A percentile compares a stretch with the other conserved stretches of the same genome.
Evolutionary conservation across 1,140 invertebrate genomes (phyloP).

Genomic region (Homalodisca vitripennis): DNA sequence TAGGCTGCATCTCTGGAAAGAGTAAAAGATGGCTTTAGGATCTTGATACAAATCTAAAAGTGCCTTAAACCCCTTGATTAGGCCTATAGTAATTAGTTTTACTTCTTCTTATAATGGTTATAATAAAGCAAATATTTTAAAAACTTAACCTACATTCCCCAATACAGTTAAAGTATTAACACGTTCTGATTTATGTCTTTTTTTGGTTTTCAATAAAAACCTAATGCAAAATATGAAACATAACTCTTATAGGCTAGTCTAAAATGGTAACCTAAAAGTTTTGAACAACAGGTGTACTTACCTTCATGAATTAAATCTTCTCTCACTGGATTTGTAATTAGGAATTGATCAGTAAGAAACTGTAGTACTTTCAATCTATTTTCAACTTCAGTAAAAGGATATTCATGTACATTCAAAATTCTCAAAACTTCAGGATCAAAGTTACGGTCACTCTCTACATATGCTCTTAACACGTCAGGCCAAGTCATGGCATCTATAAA

Average conservation of each 20-base stretch:
- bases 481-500: constrained; percentile 93
- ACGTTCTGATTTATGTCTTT: too few relatives aligned
- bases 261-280: neutral
- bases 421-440: constrained; percentile 71
- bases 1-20: too few relatives aligned
- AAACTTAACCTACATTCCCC: too few relatives aligned
- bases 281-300: constrained; percentile 49
- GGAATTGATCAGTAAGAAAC: constrained; percentile 90
- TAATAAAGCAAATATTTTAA: too few relatives aligned
- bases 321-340: constrained; percentile 88
- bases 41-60: too few relatives aligned
- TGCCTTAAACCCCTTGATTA: too few relatives aligned
- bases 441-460: constrained; percentile 83
- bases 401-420: constrained; percentile 72
- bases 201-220: too few relatives aligned
- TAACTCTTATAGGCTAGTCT: neutral
- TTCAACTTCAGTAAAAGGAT: constrained; percentile 83
- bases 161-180: too few relatives aligned
- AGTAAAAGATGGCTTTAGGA: too few relatives aligned
- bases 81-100: too few relatives aligned
- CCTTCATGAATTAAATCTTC: constrained; percentile 94
- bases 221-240: neutral
- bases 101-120: too few relatives aligned
- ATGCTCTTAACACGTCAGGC: constrained; percentile 86
- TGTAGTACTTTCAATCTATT: constrained; percentile 84